Evolutionary conservation across 2,113 vertebrate species (phyloP).

Genomic region (Catharus fuscescens): DNA sequence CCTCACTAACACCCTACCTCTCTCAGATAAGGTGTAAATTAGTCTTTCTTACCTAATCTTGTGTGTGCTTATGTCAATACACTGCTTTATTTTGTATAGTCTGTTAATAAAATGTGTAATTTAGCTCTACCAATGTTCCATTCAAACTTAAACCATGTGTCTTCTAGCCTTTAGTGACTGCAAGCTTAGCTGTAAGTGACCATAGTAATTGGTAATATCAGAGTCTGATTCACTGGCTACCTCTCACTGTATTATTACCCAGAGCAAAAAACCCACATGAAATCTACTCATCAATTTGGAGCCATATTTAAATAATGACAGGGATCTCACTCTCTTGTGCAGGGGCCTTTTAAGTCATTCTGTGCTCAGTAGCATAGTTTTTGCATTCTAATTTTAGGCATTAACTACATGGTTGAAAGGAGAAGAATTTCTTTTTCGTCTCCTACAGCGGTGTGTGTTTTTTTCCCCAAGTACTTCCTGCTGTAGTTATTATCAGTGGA

Average conservation of each 20-base stretch:
- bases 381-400: neutral
- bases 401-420: neutral
- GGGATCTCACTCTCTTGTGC: neutral
- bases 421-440: neutral
- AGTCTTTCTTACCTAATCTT: neutral
- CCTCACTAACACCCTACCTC: neutral
- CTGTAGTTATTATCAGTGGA: neutral
- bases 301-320: neutral
- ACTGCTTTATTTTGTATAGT: neutral
- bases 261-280: neutral
- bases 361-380: accelerated
- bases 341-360: neutral
- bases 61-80: neutral
- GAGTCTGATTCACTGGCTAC: neutral
- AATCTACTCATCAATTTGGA: neutral
- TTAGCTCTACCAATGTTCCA: neutral
- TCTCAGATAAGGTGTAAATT: neutral
- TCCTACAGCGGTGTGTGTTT: accelerated
- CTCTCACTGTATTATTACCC: neutral
- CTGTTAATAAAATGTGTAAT: neutral
- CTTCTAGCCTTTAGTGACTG: neutral
- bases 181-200: neutral
- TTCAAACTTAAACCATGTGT: neutral
- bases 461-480: neutral
- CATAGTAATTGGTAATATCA: neutral